A percentile compares a stretch with the other conserved stretches of the same genome.
Evolutionary conservation across 2,113 vertebrate genomes (phyloP).

Genomic region (Sminthopsis crassicaudata): DNA sequence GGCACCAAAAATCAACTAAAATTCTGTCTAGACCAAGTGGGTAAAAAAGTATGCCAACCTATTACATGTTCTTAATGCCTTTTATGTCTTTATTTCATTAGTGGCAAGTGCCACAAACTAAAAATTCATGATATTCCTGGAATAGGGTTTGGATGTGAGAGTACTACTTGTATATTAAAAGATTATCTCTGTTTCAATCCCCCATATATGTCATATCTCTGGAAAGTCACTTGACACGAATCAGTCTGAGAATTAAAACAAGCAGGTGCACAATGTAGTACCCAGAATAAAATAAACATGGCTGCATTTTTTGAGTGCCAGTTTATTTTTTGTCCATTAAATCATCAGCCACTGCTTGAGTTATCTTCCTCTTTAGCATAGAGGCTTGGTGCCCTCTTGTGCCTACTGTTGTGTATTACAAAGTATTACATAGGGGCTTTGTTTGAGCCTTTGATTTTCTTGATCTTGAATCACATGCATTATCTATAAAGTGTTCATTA

Average conservation of each 20-base stretch:
- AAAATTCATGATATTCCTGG: constrained; percentile 67
- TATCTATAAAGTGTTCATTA: background rate
- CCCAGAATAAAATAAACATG: constrained; percentile 80
- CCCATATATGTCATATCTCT: constrained; percentile 75
- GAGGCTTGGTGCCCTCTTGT: constrained; percentile 74
- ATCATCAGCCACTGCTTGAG: constrained; percentile 21
- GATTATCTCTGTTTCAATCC: constrained; percentile 71
- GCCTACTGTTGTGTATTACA: constrained; percentile 11
- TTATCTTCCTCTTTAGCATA: background rate
- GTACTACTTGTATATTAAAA: constrained; percentile 61
- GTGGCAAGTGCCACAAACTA: constrained; percentile 59
- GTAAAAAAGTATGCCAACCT: constrained; percentile 43
- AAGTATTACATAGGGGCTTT: background rate
- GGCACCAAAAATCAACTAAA: constrained; percentile 25
- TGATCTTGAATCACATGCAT: fast-evolving
- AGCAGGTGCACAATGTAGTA: constrained; percentile 78
- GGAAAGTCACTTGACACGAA: constrained; percentile 77
- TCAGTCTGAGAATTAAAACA: constrained; percentile 78
- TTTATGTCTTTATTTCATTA: constrained; percentile 26
- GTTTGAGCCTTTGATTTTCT: background rate
- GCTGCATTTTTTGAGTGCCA: constrained; percentile 75
- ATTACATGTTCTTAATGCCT: constrained; percentile 48
- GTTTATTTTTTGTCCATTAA: constrained; percentile 59
- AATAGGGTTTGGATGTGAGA: constrained; percentile 67
- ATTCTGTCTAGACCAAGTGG: constrained; percentile 43